These are phyloP conservation scores for Drosophila ambigua DNA, from an alignment of 1,140 invertebrate species.

Conservation along the genomic window DNA sequence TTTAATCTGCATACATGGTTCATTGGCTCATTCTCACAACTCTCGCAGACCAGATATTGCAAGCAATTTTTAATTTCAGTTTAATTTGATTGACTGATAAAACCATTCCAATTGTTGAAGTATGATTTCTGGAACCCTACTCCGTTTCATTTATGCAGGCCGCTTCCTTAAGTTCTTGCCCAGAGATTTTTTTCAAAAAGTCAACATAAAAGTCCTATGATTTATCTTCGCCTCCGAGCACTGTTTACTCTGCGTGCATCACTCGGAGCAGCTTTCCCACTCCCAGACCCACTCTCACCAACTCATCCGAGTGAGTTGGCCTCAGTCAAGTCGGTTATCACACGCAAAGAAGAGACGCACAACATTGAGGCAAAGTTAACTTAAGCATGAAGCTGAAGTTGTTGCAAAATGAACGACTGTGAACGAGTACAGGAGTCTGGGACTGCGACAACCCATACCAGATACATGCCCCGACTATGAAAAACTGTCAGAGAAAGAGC, in stretches of 20 bases:
- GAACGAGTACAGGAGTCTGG: not conserved
- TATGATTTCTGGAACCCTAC: too few species aligned
- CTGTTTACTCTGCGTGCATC: not conserved
- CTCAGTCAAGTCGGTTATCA: conserved; percentile 45
- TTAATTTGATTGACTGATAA: too few species aligned
- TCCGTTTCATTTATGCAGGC: too few species aligned
- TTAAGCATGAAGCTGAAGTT: conserved; percentile 43
- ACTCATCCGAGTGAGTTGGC: conserved; percentile 37
- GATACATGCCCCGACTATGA: conserved; percentile 34
- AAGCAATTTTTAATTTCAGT: too few species aligned
- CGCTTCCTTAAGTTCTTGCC: too few species aligned
- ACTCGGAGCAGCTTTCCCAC: not conserved
- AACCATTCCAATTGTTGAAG: too few species aligned
- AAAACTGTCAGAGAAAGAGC: conserved; percentile 13
- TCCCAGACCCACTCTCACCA: conserved; percentile 13
- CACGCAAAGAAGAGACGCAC: conserved; percentile 35
- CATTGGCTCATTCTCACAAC: too few species aligned
- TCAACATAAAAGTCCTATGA: conserved; percentile 1
- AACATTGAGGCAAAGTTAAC: conserved; percentile 42
- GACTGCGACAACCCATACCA: not conserved
- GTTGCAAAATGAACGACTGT: conserved; percentile 26
- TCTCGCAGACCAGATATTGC: too few species aligned
- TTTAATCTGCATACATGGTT: too few species aligned
- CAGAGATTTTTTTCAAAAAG: too few species aligned
- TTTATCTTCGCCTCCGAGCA: conserved; percentile 19